phyloP scores from a whole-genome alignment of 2,797 vertebrate species.

The Streptopelia turtur region DNA sequence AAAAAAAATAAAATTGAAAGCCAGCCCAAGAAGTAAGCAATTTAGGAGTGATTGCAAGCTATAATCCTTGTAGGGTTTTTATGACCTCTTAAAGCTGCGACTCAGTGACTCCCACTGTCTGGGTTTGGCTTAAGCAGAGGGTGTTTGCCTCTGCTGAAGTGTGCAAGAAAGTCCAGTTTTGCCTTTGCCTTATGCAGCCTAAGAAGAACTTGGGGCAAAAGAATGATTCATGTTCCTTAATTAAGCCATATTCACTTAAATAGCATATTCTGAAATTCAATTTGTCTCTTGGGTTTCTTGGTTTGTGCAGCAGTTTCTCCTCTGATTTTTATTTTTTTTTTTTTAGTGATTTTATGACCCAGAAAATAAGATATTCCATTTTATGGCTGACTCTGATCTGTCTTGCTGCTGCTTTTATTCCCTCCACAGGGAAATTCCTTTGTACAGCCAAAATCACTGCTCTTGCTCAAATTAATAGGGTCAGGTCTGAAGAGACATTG shows the following conservation, averaged over 20 bases:
- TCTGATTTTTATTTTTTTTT: background rate
- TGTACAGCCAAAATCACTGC: conserved; percentile 5
- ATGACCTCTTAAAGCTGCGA: background rate
- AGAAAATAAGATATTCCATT: conserved; percentile 54
- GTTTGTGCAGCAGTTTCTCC: conserved; percentile 10
- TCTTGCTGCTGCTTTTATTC: conserved; percentile 26
- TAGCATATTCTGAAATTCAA: background rate
- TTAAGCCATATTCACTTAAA: conserved; percentile 21
- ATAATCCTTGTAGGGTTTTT: background rate
- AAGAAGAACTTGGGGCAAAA: background rate
- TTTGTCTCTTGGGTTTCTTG: conserved; percentile 16
- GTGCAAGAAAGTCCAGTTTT: background rate
- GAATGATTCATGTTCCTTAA: conserved; percentile 37
- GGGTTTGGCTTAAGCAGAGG: background rate
- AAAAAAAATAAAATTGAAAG: background rate
- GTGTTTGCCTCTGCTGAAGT: background rate
- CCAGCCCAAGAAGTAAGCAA: background rate
- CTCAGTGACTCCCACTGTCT: background rate
- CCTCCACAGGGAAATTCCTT: background rate
- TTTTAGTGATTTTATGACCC: conserved; percentile 40
- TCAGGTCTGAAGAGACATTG: background rate
- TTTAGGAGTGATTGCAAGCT: background rate
- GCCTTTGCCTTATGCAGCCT: background rate
- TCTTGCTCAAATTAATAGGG: conserved; percentile 21
- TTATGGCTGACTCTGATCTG: conserved; percentile 3